These are phyloP conservation scores for Axis porcinus DNA, from an alignment of 2,113 vertebrate genomes.

Conservation along the genomic window DNA sequence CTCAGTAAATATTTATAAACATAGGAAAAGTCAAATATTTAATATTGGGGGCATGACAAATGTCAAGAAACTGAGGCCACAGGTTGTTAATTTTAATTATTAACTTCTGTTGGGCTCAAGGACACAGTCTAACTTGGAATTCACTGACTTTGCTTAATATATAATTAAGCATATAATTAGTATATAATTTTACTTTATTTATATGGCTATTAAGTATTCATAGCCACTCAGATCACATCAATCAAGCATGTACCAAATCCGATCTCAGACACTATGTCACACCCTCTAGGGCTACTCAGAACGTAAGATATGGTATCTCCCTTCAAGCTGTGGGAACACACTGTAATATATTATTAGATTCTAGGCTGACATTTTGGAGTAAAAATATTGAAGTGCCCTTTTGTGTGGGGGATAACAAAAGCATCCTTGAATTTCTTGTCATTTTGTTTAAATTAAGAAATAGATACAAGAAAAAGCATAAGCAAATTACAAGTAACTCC, in stretches of 20 bases:
- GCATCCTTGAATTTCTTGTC: conserved; percentile 5
- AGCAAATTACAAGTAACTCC: not conserved
- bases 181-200: not conserved
- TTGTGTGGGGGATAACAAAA: not conserved
- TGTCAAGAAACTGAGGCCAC: not conserved
- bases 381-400: not conserved
- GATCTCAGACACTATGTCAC: not conserved
- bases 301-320: not conserved
- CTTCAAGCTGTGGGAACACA: not conserved
- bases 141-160: not conserved
- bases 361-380: not conserved
- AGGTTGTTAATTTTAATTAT: conserved; percentile 8
- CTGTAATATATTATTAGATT: not conserved
- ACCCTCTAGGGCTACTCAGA: not conserved
- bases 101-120: not conserved
- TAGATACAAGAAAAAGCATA: not conserved
- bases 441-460: not conserved
- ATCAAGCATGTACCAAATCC: not conserved
- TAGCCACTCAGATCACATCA: not conserved
- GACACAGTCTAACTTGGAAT: not conserved
- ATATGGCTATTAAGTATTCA: not conserved
- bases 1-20: conserved; percentile 40
- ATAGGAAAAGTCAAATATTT: conserved; percentile 35
- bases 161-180: not conserved
- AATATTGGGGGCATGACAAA: not conserved